Evolutionary conservation across 2,888 invertebrate species (phyloP), one percentile per base, ranked within the genome.

Genomic region (Drosophila longiperda): DNA sequence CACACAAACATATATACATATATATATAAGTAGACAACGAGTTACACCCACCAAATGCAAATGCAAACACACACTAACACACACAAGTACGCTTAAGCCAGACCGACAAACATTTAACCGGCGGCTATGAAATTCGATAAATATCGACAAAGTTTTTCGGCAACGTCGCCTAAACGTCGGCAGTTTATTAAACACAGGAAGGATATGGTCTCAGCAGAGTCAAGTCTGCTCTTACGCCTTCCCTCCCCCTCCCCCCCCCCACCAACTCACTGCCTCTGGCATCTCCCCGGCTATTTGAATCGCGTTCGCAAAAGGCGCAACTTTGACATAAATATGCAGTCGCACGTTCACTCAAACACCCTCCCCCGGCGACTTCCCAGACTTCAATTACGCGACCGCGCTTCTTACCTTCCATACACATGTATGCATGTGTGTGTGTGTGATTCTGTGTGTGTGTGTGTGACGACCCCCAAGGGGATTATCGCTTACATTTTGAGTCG

Each of bases 101-200:
- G 79, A 73, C 89, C 89, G 75, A 77, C 78, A 86, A 81, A 83
- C 81, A 86, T 80, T 90, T 88, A 88, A 76, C 90, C 88, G 76
- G 60, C 69, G 90, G 90, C 82, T 89, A 90, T 80, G 84, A 80
- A 89, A 86, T 88, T 89, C 91, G 89, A 89, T 90, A 90, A 90
- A 89, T 86, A 89, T 90, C 84, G 90, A 79, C 79, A 75, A 87
- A 87, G 79, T 86, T 88, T 82, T 62, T 60, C 58, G 36, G 48
- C 48, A 33, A 33, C 48, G 64, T 63, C 20, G 38, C 32, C 38
- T 34, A 17, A 29, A 15, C 33, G 33, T 34, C 49, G 73, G 59
- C 80, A 89, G 89, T 85, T 85, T 85, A 85, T 85, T 85, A 85
- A 89, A 84, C 78, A 85, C 85, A 87, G 87, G 80, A 85, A 84